Evolutionary conservation across 2,797 vertebrate genomes (phyloP).

Genomic region (Gymnocypris eckloni): DNA sequence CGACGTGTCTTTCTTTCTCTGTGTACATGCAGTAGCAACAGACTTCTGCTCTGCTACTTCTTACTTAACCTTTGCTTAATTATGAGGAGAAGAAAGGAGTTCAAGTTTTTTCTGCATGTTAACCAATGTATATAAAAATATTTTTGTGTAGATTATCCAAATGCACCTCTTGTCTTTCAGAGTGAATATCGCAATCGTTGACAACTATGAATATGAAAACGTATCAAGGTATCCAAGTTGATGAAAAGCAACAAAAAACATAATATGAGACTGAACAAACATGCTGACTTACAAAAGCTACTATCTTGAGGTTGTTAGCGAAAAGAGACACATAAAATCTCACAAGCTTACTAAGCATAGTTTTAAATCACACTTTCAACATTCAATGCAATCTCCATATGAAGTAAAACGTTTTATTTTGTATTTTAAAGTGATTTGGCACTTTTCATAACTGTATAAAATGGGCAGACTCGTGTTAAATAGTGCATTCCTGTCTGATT

Average conservation of each 20-base stretch:
- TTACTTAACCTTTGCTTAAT: not conserved
- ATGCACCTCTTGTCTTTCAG: slow-evolving; percentile 95
- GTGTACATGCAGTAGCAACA: slow-evolving; percentile 53
- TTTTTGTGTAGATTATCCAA: slow-evolving; percentile 78
- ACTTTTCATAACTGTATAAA: slow-evolving; percentile 11
- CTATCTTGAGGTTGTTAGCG: not conserved
- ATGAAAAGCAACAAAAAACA: slow-evolving; percentile 57
- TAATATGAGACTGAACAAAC: not conserved
- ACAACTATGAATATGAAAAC: slow-evolving; percentile 84
- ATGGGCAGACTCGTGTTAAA: not conserved
- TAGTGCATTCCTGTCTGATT: slow-evolving; percentile 7
- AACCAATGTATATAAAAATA: slow-evolving; percentile 22
- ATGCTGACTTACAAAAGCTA: not conserved
- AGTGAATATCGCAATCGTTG: slow-evolving; percentile 94
- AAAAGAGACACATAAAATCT: not conserved
- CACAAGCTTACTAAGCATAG: not conserved
- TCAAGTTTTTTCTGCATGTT: slow-evolving; percentile 18
- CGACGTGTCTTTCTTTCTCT: slow-evolving; percentile 48
- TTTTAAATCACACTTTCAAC: slow-evolving; percentile 2
- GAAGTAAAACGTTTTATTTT: not conserved
- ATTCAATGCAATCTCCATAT: not conserved
- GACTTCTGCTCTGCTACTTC: no score
- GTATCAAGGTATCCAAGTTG: slow-evolving; percentile 87
- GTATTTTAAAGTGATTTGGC: slow-evolving; percentile 1
- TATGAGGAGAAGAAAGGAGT: not conserved